A percentile compares a stretch with the other conserved stretches of the same genome.
Conservation (phyloP, 2,797 vertebrate species). For the Premnoplex brunnescens region DNA sequence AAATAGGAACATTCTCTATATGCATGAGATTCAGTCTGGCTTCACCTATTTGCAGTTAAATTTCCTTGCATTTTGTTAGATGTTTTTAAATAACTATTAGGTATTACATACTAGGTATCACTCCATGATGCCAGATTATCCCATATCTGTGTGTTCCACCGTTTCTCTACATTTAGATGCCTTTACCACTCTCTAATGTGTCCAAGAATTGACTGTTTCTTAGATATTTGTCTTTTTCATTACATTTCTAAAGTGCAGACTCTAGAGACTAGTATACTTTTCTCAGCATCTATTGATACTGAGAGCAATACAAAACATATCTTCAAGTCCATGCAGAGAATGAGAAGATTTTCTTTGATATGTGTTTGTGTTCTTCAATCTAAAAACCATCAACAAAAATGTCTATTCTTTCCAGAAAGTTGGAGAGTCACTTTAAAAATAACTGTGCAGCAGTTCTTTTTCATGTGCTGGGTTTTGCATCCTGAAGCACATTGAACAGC, state of each 20-base stretch:
- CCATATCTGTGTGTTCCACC: background rate
- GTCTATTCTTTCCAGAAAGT: background rate
- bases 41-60: background rate
- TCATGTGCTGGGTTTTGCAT: background rate
- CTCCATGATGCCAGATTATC: background rate
- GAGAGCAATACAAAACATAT: background rate
- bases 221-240: background rate
- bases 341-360: background rate
- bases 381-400: background rate
- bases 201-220: background rate
- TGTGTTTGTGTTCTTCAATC: background rate
- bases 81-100: background rate
- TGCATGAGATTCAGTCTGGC: background rate
- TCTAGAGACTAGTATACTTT: background rate
- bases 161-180: background rate
- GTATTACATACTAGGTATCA: background rate
- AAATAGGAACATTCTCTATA: background rate
- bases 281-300: background rate
- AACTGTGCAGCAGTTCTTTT: background rate
- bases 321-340: background rate
- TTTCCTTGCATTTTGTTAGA: background rate
- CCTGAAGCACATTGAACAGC: background rate
- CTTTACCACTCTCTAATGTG: background rate
- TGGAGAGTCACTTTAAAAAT: background rate
- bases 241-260: background rate